Evolutionary conservation across 2,888 invertebrate genomes (phyloP), one percentile per base, ranked within the genome.

Genomic region (Caradrina kadenii): DNA sequence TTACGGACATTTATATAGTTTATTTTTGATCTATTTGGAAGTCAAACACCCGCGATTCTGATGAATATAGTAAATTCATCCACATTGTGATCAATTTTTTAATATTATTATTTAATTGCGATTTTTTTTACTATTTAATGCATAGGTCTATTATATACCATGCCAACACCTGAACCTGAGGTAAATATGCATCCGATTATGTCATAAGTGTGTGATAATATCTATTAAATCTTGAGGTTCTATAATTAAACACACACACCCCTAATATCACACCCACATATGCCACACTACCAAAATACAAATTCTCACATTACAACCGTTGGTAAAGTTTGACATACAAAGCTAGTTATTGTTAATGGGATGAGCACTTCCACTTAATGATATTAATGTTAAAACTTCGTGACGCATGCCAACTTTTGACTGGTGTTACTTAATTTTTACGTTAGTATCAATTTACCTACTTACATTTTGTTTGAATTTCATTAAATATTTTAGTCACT

Each of bases 341-440:
- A 35, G 21, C 31, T 55, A 55, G 39, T 67, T 45, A 80, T 52
- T 11, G 22, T 15, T 73, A 84, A 80, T 77, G 62, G 69, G 58
- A 72, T 70, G 70, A 73, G 58, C 82, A 80, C 72, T 77, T 72
- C 39, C 39, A 11, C 39, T 39, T 39, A 63, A 26, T 45, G 22
- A 76, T 70, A 84, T 83, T 84, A 74, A 66, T 70, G 69, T 66
- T 55, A 65, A 84, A 39, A 39, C 71, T 77, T 80, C 75, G 63
- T 74, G 69, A 84, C 56, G 63, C 75, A 82, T 66, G 66, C 60
- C 31, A 78, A 66, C 63, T 81, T 81, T 69, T 69, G 70, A 69
- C 76, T 56, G 35, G 11, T 50, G 21, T 39, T 53, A 63, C 52
- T 69, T 63, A 63, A 56, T 66, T 76, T 79, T 75, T 63, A 65